phyloP scores from a whole-genome alignment of 2,113 vertebrate genomes.

The Cryptomyrus ogoouensis region DNA sequence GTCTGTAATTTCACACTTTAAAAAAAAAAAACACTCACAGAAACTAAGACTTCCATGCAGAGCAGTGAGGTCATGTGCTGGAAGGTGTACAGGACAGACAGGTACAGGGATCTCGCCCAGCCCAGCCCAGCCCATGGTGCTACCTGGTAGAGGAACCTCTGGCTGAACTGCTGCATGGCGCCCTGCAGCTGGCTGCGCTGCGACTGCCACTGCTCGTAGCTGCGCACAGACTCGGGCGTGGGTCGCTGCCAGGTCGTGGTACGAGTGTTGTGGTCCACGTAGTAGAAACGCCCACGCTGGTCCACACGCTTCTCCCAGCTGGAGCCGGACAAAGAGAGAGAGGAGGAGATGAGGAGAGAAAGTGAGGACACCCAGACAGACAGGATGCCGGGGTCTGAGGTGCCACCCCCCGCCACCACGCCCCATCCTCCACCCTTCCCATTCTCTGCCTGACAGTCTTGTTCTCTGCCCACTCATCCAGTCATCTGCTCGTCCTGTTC shows the following conservation, averaged over 20 bases:
- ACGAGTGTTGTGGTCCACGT: constrained; percentile 96
- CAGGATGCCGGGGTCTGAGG: no score
- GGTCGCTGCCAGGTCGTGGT: constrained; percentile 97
- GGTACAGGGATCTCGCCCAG: not conserved
- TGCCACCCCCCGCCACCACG: no score
- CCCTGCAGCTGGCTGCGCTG: constrained; percentile 92
- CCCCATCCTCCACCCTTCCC: not conserved
- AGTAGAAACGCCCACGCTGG: constrained; percentile 86
- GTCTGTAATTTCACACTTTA: not conserved
- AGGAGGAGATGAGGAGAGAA: not conserved
- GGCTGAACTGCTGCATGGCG: constrained; percentile 98
- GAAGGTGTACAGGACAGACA: not conserved
- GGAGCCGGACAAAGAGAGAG: constrained; percentile 13
- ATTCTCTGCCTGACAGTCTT: no score
- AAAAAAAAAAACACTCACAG: not conserved
- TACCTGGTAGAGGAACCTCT: constrained; percentile 73
- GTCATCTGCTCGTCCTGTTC: not conserved
- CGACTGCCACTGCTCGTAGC: constrained; percentile 95
- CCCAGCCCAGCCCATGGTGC: not conserved
- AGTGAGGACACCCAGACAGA: not conserved
- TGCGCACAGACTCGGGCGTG: constrained; percentile 85
- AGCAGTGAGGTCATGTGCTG: not conserved
- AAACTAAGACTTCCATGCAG: not conserved
- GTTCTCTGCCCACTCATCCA: not conserved
- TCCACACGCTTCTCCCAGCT: constrained; percentile 98